Percentiles rank a stretch among this genome's conserved stretches.
Conservation (phyloP, 2,797 vertebrate genomes). For the Anisognathus igniventris region DNA sequence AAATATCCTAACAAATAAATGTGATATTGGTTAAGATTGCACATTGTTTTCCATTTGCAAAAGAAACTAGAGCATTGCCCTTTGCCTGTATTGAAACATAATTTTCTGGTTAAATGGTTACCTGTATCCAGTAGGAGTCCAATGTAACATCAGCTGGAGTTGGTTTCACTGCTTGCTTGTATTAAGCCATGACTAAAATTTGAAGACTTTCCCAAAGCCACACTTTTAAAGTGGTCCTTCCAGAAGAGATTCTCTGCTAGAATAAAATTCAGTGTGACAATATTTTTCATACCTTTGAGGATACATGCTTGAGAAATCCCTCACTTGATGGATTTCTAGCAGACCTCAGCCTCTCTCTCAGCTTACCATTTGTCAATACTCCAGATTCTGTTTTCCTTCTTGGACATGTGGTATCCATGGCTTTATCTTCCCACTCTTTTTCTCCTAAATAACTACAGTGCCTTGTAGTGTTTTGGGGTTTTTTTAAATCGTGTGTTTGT, state of each 20-base stretch:
- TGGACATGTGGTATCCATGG: not conserved
- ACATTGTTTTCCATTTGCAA: not conserved
- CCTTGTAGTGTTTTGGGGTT: not conserved
- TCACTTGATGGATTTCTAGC: not conserved
- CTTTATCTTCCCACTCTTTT: not conserved
- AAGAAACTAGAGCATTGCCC: not conserved
- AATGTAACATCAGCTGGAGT: not conserved
- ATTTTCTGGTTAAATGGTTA: not conserved
- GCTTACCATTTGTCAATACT: not conserved
- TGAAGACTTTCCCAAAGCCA: not conserved
- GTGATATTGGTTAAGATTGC: not conserved
- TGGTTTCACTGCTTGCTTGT: not conserved
- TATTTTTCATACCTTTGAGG: not conserved
- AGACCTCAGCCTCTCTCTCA: not conserved
- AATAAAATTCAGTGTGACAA: not conserved
- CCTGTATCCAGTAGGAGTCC: not conserved
- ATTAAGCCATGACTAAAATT: not conserved
- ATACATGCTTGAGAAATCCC: not conserved
- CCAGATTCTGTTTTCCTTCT: not conserved
- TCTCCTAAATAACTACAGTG: not conserved
- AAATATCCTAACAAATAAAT: not conserved
- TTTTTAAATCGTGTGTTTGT: fast-evolving
- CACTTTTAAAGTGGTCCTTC: not conserved
- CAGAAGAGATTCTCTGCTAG: not conserved
- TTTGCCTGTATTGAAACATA: not conserved